Conservation (phyloP, 2,888 invertebrate genomes). For the Orchestes rusci region DNA sequence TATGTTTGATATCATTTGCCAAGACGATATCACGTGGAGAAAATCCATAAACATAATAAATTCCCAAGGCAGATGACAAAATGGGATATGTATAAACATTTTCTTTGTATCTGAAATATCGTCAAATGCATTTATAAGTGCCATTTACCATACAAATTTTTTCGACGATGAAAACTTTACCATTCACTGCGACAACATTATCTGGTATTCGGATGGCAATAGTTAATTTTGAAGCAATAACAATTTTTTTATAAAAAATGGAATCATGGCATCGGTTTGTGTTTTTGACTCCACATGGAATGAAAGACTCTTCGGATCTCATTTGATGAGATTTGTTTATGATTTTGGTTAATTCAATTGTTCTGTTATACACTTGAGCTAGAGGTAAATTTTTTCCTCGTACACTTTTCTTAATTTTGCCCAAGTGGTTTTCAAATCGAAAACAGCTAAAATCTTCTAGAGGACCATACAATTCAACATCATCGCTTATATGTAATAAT, state of each 20-base stretch:
- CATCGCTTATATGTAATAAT: too few species aligned
- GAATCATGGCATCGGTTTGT: too few species aligned
- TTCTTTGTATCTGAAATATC: not conserved
- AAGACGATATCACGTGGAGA: too few species aligned
- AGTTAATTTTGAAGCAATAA: not conserved
- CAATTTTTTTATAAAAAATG: not conserved
- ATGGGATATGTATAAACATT: too few species aligned
- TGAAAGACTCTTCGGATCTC: not conserved
- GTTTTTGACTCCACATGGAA: not conserved
- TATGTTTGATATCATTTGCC: too few species aligned
- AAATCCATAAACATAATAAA: too few species aligned
- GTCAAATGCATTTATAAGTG: too few species aligned
- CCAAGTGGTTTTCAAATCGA: too few species aligned
- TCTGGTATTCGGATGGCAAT: not conserved
- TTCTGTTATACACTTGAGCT: not conserved
- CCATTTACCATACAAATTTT: not conserved
- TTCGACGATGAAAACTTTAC: not conserved
- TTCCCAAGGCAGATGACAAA: too few species aligned
- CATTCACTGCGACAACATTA: not conserved
- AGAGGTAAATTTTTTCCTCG: not conserved
- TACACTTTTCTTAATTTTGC: not conserved
- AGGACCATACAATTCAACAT: too few species aligned
- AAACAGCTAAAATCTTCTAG: too few species aligned
- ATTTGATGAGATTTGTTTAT: not conserved
- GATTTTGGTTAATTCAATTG: not conserved